phyloP scores from a whole-genome alignment of 2,888 invertebrate genomes.

The Isoperla grammatica region DNA sequence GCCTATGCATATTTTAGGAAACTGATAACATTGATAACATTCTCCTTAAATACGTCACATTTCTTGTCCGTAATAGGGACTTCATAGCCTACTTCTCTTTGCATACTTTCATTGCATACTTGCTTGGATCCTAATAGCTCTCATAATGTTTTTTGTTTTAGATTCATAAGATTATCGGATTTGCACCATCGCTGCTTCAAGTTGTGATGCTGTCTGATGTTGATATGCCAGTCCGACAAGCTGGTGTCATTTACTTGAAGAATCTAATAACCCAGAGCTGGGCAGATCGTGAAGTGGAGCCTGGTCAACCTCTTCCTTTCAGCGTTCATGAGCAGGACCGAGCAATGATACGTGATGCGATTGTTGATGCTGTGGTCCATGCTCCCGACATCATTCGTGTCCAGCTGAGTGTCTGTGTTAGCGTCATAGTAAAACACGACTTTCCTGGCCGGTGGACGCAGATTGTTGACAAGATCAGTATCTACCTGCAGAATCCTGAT shows the following conservation, averaged over 20 bases:
- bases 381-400: slow-evolving; percentile 86
- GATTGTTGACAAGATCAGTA: slow-evolving; percentile 91
- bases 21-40: no score
- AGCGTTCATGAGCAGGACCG: slow-evolving; percentile 95
- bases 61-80: no score
- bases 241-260: slow-evolving; percentile 94
- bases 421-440: slow-evolving; percentile 90
- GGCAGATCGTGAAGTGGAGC: slow-evolving; percentile 73
- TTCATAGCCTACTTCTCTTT: no score
- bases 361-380: slow-evolving; percentile 93
- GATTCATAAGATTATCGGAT: slow-evolving; percentile 94
- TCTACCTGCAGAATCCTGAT: slow-evolving; percentile 88
- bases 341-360: slow-evolving; percentile 82
- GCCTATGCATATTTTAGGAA: no score
- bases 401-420: slow-evolving; percentile 89
- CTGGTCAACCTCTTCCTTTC: slow-evolving; percentile 70
- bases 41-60: no score
- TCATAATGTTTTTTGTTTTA: slow-evolving; percentile 46
- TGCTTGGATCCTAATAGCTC: no score
- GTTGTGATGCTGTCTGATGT: slow-evolving; percentile 88
- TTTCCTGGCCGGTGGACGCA: slow-evolving; percentile 95
- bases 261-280: slow-evolving; percentile 86
- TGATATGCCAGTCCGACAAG: slow-evolving; percentile 89
- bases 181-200: slow-evolving; percentile 88
- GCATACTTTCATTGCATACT: no score